These are phyloP conservation scores for Drosophila pandora DNA, from an alignment of 1,140 invertebrate genomes.

Conservation along the genomic window DNA sequence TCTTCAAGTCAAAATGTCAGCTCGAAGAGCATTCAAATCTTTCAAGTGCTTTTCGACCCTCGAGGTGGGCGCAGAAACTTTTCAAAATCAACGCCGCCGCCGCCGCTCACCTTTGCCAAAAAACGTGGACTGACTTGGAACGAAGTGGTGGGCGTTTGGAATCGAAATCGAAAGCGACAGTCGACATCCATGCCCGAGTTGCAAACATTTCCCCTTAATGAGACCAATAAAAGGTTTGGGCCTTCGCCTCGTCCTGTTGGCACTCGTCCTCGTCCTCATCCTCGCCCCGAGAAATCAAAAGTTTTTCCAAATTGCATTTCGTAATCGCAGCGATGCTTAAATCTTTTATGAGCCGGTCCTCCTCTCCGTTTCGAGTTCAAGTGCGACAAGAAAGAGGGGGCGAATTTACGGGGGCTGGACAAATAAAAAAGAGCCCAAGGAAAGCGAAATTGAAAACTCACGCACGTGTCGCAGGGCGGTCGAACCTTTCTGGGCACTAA, in stretches of 20 bases:
- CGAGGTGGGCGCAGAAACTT: constrained; percentile 46
- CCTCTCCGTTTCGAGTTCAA: constrained; percentile 24
- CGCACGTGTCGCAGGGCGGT: constrained; percentile 66
- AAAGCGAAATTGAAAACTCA: constrained; percentile 75
- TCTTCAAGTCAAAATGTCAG: constrained; percentile 72
- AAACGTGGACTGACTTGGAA: constrained; percentile 61
- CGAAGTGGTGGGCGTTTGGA: constrained; percentile 30
- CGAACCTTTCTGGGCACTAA: constrained; percentile 62
- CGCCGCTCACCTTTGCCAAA: constrained; percentile 59
- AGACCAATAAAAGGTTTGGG: constrained; percentile 75
- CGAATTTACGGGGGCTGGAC: neutral
- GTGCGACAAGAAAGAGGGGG: constrained; percentile 32
- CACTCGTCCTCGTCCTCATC: too few species aligned
- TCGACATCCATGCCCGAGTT: constrained; percentile 16
- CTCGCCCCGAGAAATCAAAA: constrained; percentile 64
- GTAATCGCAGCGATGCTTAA: constrained; percentile 74
- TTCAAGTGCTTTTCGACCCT: constrained; percentile 28
- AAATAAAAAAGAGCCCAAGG: constrained; percentile 34
- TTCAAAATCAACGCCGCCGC: constrained; percentile 73
- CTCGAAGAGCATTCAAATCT: constrained; percentile 71
- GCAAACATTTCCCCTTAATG: constrained; percentile 75
- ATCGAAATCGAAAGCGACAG: constrained; percentile 64
- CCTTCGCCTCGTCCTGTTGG: constrained; percentile 12
- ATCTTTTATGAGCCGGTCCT: constrained; percentile 68
- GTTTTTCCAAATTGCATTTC: constrained; percentile 78